Evolutionary conservation across 2,797 vertebrate species (phyloP), one percentile per base, ranked within the genome.

Genomic region (Phylloscopus collybita): DNA sequence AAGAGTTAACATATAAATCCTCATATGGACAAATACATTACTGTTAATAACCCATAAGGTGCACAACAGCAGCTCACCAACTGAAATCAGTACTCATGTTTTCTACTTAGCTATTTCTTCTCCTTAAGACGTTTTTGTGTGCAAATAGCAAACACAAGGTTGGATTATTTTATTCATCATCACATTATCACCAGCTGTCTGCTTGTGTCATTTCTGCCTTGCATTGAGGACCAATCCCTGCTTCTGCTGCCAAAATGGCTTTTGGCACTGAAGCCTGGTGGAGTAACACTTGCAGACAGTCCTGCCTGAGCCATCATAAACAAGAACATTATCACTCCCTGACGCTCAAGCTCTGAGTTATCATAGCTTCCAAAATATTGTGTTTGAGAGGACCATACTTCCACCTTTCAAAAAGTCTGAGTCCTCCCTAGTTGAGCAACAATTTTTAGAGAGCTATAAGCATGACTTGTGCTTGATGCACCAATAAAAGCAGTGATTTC

Each of bases 61-160:
- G 70, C 30, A 34, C 56, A 93, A 85, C 40, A 92, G 81, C 92
- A 93, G 83, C 71, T 97, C 95, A 90, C 65, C 86, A 94, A 66
- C 61, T 92, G 93, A 92, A 96, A 93, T 90, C 89, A 86, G 86
- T 69, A 86, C 74, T 97, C 74, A 25, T 67, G 79, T 70, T 86
- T 96, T 78, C 45, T 90, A 96, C 76, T 73, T 54, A 95, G 86
- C 53, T 92, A 87, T 92, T 93, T 74, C 67, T 89, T 74, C 75
- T 73, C 60, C 89, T 88, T 30, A 81, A 94, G 71, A 85, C 56
- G 72, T 88, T 96, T 94, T 74, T 92, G 60, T 54, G 42, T 45
- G 19, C 27, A 69, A 60, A 36, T 29, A 73, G 36, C 76, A 91
- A 90, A 88, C 29, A 66, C 26, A 74, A 67, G 18, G 54, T 84